Percentiles rank a stretch among this genome's conserved stretches.
phyloP scores from a whole-genome alignment of 2,888 invertebrate species.

The Merodon equestris region DNA sequence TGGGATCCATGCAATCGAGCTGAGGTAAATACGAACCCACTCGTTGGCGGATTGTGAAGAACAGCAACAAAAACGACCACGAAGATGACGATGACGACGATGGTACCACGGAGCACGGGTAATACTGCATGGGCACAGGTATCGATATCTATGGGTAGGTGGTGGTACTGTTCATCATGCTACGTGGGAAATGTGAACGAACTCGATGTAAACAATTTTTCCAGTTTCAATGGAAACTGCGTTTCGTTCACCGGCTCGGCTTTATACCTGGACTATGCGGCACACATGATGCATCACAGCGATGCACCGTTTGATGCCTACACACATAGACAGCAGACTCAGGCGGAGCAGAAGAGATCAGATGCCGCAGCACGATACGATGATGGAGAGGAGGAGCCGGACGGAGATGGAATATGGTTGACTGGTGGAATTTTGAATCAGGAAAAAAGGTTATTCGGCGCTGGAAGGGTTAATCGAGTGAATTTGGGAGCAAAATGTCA shows the following conservation, averaged over 20 bases:
- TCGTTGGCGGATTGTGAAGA: constrained; percentile 6
- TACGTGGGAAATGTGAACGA: constrained; percentile 67
- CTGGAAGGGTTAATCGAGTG: constrained; percentile 53
- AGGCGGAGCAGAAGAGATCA: constrained; percentile 7
- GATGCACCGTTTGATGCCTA: constrained; percentile 34
- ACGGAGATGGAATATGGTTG: constrained; percentile 5
- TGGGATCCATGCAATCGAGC: constrained; percentile 30
- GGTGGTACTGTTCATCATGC: not conserved
- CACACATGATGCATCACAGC: constrained; percentile 56
- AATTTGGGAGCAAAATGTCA: constrained; percentile 54
- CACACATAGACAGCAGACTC: constrained; percentile 11
- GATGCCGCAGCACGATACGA: constrained; percentile 46
- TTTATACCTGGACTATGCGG: constrained; percentile 41
- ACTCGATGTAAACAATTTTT: constrained; percentile 65
- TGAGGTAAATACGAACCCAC: constrained; percentile 23
- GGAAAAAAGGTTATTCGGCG: constrained; percentile 19
- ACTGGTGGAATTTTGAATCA: constrained; percentile 11
- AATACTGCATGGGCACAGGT: not conserved
- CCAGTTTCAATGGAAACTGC: constrained; percentile 57
- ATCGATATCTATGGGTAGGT: not conserved
- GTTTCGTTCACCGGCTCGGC: constrained; percentile 23
- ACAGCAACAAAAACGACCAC: constrained; percentile 17
- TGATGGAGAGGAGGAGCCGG: constrained; percentile 21
- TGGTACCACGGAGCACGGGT: constrained; percentile 21
- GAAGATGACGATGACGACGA: not conserved